phyloP scores from a whole-genome alignment of 2,888 invertebrate genomes.

The Athripsodes cinereus region DNA sequence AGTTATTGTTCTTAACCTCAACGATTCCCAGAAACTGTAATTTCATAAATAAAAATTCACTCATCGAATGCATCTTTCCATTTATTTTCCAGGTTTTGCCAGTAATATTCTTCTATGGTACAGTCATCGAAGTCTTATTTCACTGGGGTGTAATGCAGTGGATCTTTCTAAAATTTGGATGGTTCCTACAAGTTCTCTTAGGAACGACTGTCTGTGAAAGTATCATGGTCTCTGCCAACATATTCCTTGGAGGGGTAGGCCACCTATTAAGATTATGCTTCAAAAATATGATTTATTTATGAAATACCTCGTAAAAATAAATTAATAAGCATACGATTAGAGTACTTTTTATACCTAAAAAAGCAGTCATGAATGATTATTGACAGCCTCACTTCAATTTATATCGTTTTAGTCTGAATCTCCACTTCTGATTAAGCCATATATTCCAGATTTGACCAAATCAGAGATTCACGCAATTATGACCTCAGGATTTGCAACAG shows the following conservation, averaged over 20 bases:
- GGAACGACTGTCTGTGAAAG: slow-evolving; percentile 94
- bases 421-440: slow-evolving; percentile 82
- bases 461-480: slow-evolving; percentile 92
- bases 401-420: slow-evolving; percentile 72
- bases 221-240: slow-evolving; percentile 88
- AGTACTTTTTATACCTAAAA: neutral
- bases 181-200: slow-evolving; percentile 62
- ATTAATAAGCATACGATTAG: neutral
- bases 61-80: no score
- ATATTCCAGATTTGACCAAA: slow-evolving; percentile 73
- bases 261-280: no score
- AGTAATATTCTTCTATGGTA: slow-evolving; percentile 91
- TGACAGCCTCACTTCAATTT: no score
- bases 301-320: no score
- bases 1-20: no score
- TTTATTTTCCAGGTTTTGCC: slow-evolving; percentile 67
- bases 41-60: no score
- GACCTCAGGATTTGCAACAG: slow-evolving; percentile 92
- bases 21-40: no score
- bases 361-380: no score
- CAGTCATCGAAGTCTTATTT: slow-evolving; percentile 83
- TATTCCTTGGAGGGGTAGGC: slow-evolving; percentile 86
- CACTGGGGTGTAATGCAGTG: slow-evolving; percentile 86
- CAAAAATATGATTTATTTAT: no score
- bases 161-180: slow-evolving; percentile 74